Percentiles rank a stretch among this genome's conserved stretches.
Evolutionary conservation across 2,888 invertebrate genomes (phyloP).

Genomic region (Yponomeuta sedellus): DNA sequence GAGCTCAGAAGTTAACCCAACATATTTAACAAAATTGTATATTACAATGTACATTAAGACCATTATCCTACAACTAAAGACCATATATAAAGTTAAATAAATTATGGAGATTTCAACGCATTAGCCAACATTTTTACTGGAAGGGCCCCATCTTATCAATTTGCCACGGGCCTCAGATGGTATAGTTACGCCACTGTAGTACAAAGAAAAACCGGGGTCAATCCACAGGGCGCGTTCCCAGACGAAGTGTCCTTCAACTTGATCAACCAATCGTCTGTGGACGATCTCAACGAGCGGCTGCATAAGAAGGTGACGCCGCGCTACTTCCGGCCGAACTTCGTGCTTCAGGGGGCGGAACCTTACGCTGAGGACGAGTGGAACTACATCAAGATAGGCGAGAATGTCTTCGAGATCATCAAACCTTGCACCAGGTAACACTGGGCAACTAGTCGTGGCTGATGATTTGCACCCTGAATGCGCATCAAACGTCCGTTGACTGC

Average conservation of each 20-base stretch:
- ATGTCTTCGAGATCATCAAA: slow-evolving; percentile 78
- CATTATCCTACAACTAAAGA: no score
- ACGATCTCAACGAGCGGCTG: slow-evolving; percentile 79
- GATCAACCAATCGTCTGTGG: slow-evolving; percentile 80
- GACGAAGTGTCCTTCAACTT: slow-evolving; percentile 82
- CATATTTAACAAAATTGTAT: no score
- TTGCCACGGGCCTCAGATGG: no score
- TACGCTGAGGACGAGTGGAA: slow-evolving; percentile 84
- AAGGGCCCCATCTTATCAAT: no score
- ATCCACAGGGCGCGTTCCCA: slow-evolving; percentile 77
- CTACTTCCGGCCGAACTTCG: slow-evolving; percentile 83
- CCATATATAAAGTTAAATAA: no score
- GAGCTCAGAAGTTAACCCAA: no score
- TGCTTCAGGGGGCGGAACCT: slow-evolving; percentile 74
- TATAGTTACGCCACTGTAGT: no score
- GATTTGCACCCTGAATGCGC: no score
- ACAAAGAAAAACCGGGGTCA: neutral
- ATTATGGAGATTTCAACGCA: no score
- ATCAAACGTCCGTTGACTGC: no score
- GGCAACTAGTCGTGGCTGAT: neutral
- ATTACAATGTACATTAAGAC: no score
- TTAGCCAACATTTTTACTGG: no score
- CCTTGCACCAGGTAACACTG: slow-evolving; percentile 76
- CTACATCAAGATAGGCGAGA: slow-evolving; percentile 81
- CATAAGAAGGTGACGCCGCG: slow-evolving; percentile 58